Percentiles rank a stretch among this genome's conserved stretches.
phyloP scores from a whole-genome alignment of 2,797 vertebrate genomes.

The Bovichtus diacanthus region DNA sequence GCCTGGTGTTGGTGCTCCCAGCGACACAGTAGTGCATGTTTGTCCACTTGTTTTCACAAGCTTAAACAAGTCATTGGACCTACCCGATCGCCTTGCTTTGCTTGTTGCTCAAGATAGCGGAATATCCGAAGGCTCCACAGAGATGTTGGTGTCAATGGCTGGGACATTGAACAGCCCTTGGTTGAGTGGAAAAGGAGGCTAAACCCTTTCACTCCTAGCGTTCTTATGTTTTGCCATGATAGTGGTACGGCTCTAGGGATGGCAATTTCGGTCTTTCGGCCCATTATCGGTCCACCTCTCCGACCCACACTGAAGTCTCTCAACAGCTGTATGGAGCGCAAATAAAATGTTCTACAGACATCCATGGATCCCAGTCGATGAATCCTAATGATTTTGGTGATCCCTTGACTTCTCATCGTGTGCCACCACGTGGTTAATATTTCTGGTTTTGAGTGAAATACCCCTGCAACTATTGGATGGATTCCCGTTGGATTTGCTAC shows the following conservation, averaged over 20 bases:
- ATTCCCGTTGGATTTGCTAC: neutral
- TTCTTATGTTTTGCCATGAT: neutral
- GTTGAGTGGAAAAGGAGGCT: conserved; percentile 9
- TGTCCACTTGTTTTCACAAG: conserved; percentile 75
- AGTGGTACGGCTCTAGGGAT: neutral
- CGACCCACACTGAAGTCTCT: neutral
- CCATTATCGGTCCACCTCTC: neutral
- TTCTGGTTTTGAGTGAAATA: neutral
- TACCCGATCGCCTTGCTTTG: conserved; percentile 32
- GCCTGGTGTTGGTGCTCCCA: conserved; percentile 53
- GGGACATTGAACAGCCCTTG: conserved; percentile 8
- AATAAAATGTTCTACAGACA: neutral
- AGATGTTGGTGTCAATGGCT: conserved; percentile 8
- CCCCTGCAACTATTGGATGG: neutral
- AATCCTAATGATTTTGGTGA: neutral
- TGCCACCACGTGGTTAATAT: neutral
- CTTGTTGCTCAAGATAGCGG: conserved; percentile 41
- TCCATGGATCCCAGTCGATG: neutral
- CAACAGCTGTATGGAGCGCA: neutral
- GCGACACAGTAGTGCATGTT: conserved; percentile 65
- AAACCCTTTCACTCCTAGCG: neutral
- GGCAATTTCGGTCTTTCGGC: neutral
- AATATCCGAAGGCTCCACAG: conserved; percentile 27
- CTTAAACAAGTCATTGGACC: conserved; percentile 72
- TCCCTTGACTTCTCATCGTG: neutral